Evolutionary conservation across 2,888 invertebrate genomes (phyloP), one percentile per base, ranked within the genome.

Genomic region (Hipparchia sbordonii): DNA sequence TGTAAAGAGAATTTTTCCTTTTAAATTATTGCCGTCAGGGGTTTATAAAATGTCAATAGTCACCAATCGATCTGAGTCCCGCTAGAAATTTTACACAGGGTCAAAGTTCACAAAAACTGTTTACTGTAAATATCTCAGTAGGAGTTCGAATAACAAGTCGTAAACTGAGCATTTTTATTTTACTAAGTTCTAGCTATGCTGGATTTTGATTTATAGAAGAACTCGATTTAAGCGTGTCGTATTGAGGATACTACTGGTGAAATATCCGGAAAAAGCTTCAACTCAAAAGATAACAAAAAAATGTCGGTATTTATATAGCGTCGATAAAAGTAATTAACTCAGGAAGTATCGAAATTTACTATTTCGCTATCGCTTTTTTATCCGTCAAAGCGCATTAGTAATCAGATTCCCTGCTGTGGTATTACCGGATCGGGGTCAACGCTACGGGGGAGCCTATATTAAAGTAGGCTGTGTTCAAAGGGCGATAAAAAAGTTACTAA

Each of bases 351-450:
- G 39, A 69, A 69, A 61, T 69, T 69, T n/a, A 69, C 61, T 69
- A 69, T 73, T 60, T 72, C 63, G 71, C 59, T 73, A 74, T 72
- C 69, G 67, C 70, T 56, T 70, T 66, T 70, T 70, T 56, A 72
- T 71, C 74, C 68, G 59, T 72, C 70, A 74, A 74, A 74, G 72
- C 61, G 62, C 70, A 72, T 75, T 63, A 70, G 68, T 77, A 72
- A 75, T 74, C 72, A 72, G 75, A 70, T 76, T 70, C 75, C 74
- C 76, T 72, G 74, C 71, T 74, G 72, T 54, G 74, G 69, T 72
- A 72, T 72, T 76, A 74, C 67, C 70, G 46, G 73, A 78, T 77
- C 72, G 74, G 71, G 76, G 77, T 74, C 76, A 67, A n/a, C 73
- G 46, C 75, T 59, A 61, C 65, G 72, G 71, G 74, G 65, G 65